Percentiles rank a stretch among this genome's conserved stretches.
Evolutionary conservation across 2,888 invertebrate species (phyloP).

Genomic region (Melanophora roralis): DNA sequence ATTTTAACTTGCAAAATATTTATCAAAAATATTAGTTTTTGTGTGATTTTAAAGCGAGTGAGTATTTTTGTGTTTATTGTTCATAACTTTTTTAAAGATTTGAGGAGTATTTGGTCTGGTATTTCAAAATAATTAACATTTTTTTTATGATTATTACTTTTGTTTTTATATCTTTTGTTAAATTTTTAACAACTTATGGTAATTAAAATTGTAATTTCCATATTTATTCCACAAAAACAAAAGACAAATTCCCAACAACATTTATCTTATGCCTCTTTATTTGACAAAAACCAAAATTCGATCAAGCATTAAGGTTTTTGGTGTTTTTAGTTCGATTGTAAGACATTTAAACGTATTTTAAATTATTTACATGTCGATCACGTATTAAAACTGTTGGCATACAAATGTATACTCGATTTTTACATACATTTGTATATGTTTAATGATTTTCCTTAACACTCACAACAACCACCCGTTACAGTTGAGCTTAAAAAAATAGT

Average conservation of each 20-base stretch:
- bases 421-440: not conserved
- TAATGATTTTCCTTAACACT: not conserved
- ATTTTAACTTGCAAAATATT: too few species aligned
- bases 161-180: not conserved
- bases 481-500: not conserved
- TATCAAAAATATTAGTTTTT: too few species aligned
- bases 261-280: conserved; percentile 40
- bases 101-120: too few species aligned
- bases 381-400: conserved; percentile 57
- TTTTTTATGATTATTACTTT: conserved; percentile 18
- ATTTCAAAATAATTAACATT: too few species aligned
- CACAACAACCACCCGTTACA: not conserved
- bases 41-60: too few species aligned
- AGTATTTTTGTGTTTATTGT: too few species aligned
- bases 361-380: conserved; percentile 52
- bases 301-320: conserved; percentile 56
- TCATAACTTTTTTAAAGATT: too few species aligned
- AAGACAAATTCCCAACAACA: conserved; percentile 25
- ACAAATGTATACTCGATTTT: conserved; percentile 48
- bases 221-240: conserved; percentile 39
- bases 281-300: conserved; percentile 45
- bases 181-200: not conserved
- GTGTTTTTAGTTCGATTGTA: conserved; percentile 42
- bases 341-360: conserved; percentile 17
- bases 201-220: conserved; percentile 40